Conservation (phyloP, 2,888 invertebrate species). For the Hedya salicella region DNA sequence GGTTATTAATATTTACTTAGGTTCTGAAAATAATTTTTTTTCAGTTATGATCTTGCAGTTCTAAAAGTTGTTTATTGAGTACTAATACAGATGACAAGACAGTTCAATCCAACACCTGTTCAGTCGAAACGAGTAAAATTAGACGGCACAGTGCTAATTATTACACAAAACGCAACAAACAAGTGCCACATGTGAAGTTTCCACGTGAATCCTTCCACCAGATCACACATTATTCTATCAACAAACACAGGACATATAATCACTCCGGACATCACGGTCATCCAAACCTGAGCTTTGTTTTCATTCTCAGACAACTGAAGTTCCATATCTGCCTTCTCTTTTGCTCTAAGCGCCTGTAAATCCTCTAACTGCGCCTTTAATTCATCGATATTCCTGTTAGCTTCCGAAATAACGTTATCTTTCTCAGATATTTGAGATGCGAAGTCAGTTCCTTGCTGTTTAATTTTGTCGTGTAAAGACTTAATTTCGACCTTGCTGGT, state of each 20-base stretch:
- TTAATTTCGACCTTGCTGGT: constrained; percentile 62
- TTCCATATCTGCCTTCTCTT: constrained; percentile 65
- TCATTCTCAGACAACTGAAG: constrained; percentile 59
- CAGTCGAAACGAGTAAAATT: constrained; percentile 3
- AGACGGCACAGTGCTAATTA: constrained; percentile 1
- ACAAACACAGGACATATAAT: constrained; percentile 46
- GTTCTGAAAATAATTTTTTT: too few species aligned
- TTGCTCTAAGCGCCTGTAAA: constrained; percentile 55
- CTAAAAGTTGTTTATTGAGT: too few species aligned
- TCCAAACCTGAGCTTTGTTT: constrained; percentile 72
- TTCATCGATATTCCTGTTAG: constrained; percentile 54
- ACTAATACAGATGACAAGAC: neutral
- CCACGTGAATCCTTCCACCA: constrained; percentile 11
- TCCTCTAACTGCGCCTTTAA: constrained; percentile 60
- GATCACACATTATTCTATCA: constrained; percentile 20
- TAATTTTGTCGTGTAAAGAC: constrained; percentile 56
- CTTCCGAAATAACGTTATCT: constrained; percentile 55
- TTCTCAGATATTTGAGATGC: constrained; percentile 54
- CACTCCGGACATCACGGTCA: constrained; percentile 53
- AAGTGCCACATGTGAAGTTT: neutral
- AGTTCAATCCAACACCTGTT: constrained; percentile 22
- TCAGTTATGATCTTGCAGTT: too few species aligned
- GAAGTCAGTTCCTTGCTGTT: constrained; percentile 52
- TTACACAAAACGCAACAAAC: neutral
- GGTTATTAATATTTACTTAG: too few species aligned